Evolutionary conservation across 2,888 invertebrate genomes (phyloP), one percentile per base, ranked within the genome.

Genomic region (Trichogramma dendrolimi): DNA sequence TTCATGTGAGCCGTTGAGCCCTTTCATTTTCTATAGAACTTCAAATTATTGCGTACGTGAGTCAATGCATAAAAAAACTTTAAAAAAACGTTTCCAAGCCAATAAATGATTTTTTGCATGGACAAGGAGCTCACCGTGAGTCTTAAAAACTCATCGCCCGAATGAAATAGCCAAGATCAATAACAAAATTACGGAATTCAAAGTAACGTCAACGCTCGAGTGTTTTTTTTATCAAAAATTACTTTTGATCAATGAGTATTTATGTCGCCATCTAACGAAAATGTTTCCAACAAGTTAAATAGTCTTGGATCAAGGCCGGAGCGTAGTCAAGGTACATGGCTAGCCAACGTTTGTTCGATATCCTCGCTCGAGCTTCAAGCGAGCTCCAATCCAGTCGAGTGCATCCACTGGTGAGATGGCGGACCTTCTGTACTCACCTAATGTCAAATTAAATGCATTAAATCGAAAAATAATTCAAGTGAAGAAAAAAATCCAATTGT

Each of bases 401-500:
- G 43, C 52, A 56, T 51, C 5, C 2, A 50, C 10, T 8, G 10
- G 40, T 40, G 27, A 49, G 40, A 78, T 78, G 78, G 70, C 76
- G 51, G 72, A 75, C 61, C 71, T 65, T 54, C 60, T 72, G 39
- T 54, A 70, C 27, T 58, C 67, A 38, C 83, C 83, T 55, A 84
- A 84, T 64, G 82, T 81, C 51, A 76, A 75, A 67, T 77, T 88
- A 48, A 83, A 83, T 38, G 83, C 82, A 58, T 82, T 88, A 56
- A 91, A 91, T 77, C 87, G 86, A 69, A 88, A 91, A 82, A 91
- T 92, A 75, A 84, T 87, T 73, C 91, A 92, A 80, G 87, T 92
- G 61, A 92, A 92, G 79, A 92, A 92, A 81, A 91, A 91, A 80
- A 91, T 92, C 76, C 87, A 91, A 71, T 79, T 92, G 66, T 90